phyloP scores from a whole-genome alignment of 2,797 vertebrate genomes.

The Aldrovandia affinis region DNA sequence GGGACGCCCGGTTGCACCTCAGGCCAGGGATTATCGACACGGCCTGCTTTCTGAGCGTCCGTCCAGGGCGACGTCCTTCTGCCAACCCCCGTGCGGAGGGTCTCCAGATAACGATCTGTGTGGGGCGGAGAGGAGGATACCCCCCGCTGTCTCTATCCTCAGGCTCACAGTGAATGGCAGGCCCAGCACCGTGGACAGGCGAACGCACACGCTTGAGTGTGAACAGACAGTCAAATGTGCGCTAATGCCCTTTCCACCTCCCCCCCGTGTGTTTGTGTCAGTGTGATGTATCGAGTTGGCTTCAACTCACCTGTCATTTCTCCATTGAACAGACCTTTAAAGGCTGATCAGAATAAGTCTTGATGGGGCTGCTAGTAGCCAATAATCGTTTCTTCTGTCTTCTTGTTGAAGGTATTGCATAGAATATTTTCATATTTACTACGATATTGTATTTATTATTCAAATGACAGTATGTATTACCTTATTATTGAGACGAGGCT shows the following conservation, averaged over 20 bases:
- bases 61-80: neutral
- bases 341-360: neutral
- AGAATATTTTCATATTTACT: neutral
- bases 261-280: too few species aligned
- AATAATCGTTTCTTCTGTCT: neutral
- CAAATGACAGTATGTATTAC: too few species aligned
- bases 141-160: too few species aligned
- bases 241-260: neutral
- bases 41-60: neutral
- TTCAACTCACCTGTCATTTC: neutral
- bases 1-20: neutral
- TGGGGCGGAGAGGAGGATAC: too few species aligned
- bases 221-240: neutral
- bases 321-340: neutral
- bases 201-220: neutral
- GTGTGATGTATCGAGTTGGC: neutral
- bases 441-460: neutral
- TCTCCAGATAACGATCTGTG: too few species aligned
- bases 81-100: too few species aligned
- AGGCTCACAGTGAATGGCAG: too few species aligned
- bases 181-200: neutral
- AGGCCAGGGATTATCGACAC: neutral
- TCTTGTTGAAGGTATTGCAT: neutral
- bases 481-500: too few species aligned
- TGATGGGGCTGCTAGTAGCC: neutral